A percentile compares a stretch with the other conserved stretches of the same genome.
These are phyloP conservation scores for Pomacea canaliculata DNA, from an alignment of 2,888 invertebrate species.

Conservation along the genomic window DNA sequence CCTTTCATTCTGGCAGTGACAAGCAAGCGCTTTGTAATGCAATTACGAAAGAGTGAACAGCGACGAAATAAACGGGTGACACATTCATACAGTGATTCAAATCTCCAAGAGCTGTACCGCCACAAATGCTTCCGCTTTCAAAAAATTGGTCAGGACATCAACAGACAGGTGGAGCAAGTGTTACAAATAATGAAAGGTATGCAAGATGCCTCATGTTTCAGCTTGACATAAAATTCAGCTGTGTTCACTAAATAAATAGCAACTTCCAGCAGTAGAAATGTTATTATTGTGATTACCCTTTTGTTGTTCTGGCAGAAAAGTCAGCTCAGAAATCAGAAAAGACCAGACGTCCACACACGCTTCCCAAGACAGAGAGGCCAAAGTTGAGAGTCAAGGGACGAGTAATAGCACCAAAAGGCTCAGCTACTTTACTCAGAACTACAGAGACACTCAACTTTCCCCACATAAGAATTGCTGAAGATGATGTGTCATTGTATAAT, in stretches of 20 bases:
- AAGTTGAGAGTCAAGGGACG: not conserved
- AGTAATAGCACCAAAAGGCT: not conserved
- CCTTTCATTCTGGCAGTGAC: slow-evolving; percentile 18
- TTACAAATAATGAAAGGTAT: slow-evolving; percentile 18
- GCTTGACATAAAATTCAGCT: too few relatives aligned
- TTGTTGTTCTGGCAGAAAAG: slow-evolving; percentile 2
- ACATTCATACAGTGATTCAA: slow-evolving; percentile 39
- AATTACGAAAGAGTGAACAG: slow-evolving; percentile 44
- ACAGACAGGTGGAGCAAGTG: not conserved
- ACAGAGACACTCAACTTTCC: not conserved
- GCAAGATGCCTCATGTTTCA: not conserved
- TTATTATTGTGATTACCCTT: not conserved
- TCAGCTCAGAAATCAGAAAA: not conserved
- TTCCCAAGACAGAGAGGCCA: not conserved
- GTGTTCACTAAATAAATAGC: too few relatives aligned
- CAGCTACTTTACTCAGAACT: not conserved
- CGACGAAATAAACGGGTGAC: slow-evolving; percentile 34
- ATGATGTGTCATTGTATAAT: not conserved
- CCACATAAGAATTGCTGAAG: not conserved
- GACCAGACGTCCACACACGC: slow-evolving; percentile 7
- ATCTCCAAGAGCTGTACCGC: slow-evolving; percentile 27
- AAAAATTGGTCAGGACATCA: slow-evolving; percentile 4
- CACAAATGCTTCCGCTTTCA: slow-evolving; percentile 38
- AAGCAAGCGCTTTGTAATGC: slow-evolving; percentile 42
- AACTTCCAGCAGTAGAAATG: too few relatives aligned